Base-by-base conservation (phyloP, 2,113 vertebrate species). In the Micromys minutus region DNA sequence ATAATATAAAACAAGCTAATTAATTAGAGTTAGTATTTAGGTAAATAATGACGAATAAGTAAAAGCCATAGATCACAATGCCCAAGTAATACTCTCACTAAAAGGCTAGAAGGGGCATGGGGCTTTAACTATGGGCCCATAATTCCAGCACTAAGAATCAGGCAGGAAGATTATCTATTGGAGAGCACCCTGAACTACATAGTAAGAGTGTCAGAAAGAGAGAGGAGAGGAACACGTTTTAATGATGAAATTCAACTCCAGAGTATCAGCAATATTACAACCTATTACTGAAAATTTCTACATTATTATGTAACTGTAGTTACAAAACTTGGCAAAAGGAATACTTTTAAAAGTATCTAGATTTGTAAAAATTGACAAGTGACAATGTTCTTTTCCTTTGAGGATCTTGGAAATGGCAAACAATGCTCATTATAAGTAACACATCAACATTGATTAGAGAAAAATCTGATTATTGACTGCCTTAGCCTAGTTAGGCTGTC, bases 61-160 rank as follows among this genome's bases (percentile, higher is more conserved):
- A 52, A 86, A 34, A 90, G 94, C 10, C 80, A 79, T 34, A 83
- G 16, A n/a, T 39, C 83, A 93, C 91, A 94, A 39, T 91, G 86
- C 2, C 31, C 91, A 87, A 94, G 71, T 71, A 92, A 39, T 93
- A n/a, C 2, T 17, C 72, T 72, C 52, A 94, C 81, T 88, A 90
- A 88, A 90, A 71, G 21, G 15, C n/a, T 9, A 26, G 57, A 29
- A 29, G 26, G 4, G 80, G n/a, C 10, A 7, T 63, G 57, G 7
- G n/a, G 22, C 6, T 61, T 83, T 61, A 42, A 61, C 13, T 59
- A 26, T 5, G 39, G 55, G 80, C 24, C 7, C 26, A 26, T 39
- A 61, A 42, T 83, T 83, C 13, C n/a, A 83, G n/a, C 15, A 63
- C n/a, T 45, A 5, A 16, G 8, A 16, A 63, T 45, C 57, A 63